phyloP scores from a whole-genome alignment of 1,140 invertebrate species.

The Stegodyphus dumicola region DNA sequence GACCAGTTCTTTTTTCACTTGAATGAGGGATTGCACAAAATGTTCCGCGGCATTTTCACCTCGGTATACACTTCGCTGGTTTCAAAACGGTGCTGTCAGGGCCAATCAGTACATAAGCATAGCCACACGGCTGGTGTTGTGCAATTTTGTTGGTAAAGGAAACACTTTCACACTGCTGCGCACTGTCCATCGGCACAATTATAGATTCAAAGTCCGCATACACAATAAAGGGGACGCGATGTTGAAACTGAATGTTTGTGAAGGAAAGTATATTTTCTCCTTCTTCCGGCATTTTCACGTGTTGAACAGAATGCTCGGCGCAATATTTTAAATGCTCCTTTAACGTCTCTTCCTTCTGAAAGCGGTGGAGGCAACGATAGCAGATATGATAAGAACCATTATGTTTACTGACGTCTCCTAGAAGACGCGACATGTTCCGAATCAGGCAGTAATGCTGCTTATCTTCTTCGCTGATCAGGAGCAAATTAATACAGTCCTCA shows the following conservation, averaged over 20 bases:
- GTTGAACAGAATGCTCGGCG: not conserved
- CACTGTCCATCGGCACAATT: not conserved
- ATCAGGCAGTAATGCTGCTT: too few relatives aligned
- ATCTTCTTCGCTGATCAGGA: too few relatives aligned
- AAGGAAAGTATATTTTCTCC: not conserved
- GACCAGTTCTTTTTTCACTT: conserved; percentile 3
- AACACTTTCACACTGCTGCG: too few relatives aligned
- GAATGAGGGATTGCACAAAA: not conserved
- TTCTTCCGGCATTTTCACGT: not conserved
- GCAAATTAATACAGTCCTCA: too few relatives aligned
- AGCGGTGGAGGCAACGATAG: not conserved
- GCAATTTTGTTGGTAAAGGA: too few relatives aligned
- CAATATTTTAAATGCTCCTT: too few relatives aligned
- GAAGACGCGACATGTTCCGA: too few relatives aligned
- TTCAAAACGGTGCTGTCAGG: not conserved
- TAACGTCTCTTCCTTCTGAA: not conserved
- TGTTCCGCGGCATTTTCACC: not conserved
- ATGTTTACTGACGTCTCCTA: too few relatives aligned
- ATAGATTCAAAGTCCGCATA: conserved; percentile 14
- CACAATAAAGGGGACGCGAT: too few relatives aligned
- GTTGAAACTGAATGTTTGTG: not conserved
- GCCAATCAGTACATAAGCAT: too few relatives aligned
- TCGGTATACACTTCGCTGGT: not conserved
- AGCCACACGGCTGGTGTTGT: too few relatives aligned
- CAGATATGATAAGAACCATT: too few relatives aligned